Evolutionary conservation across 1,140 invertebrate species (phyloP).

Genomic region (Aphidius ervi): DNA sequence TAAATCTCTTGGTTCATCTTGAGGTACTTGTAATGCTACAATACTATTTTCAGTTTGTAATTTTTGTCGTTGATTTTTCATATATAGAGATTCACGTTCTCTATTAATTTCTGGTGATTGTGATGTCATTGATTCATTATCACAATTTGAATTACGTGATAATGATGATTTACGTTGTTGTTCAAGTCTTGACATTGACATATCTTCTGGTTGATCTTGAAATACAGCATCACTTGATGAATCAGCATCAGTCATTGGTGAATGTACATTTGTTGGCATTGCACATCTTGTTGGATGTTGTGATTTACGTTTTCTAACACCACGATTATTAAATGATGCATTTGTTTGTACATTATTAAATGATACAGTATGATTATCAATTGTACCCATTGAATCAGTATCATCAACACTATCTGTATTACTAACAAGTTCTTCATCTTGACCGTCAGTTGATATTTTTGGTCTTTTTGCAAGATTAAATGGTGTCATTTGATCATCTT

Average conservation of each 20-base stretch:
- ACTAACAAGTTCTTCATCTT: slow-evolving; percentile 63
- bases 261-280: slow-evolving; percentile 56
- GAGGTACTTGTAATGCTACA: slow-evolving; percentile 25
- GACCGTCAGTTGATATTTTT: slow-evolving; percentile 58
- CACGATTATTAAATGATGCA: slow-evolving; percentile 40
- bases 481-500: slow-evolving; percentile 62
- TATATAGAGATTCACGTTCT: slow-evolving; percentile 14
- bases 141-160: slow-evolving; percentile 26
- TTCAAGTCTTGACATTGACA: slow-evolving; percentile 55
- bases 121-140: slow-evolving; percentile 27
- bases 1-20: slow-evolving; percentile 46
- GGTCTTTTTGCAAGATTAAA: slow-evolving; percentile 65
- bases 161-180: slow-evolving; percentile 37
- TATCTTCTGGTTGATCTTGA: slow-evolving; percentile 57
- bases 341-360: slow-evolving; percentile 33
- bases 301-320: slow-evolving; percentile 79
- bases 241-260: slow-evolving; percentile 62
- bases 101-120: slow-evolving; percentile 27
- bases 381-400: slow-evolving; percentile 55
- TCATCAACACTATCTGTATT: slow-evolving; percentile 71
- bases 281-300: slow-evolving; percentile 85
- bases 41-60: slow-evolving; percentile 22
- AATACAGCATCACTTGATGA: slow-evolving; percentile 64
- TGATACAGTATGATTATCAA: slow-evolving; percentile 38
- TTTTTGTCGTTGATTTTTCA: slow-evolving; percentile 1